Percentiles rank a stretch among this genome's conserved stretches.
These are phyloP conservation scores for Chymomyza costata DNA, from an alignment of 1,140 invertebrate genomes.

Conservation along the genomic window DNA sequence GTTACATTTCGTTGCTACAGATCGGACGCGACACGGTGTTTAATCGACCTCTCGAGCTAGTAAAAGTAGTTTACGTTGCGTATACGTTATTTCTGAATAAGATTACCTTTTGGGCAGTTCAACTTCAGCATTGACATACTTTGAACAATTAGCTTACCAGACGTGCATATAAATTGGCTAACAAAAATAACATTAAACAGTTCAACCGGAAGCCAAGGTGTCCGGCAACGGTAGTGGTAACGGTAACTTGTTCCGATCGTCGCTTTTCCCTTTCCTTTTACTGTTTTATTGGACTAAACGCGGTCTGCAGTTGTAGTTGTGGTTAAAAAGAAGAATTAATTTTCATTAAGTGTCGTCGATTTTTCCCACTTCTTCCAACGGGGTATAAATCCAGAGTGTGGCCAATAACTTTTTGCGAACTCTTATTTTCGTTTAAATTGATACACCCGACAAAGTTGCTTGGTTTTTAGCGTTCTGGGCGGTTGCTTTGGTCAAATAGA, in stretches of 20 bases:
- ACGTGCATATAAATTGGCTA: too few species aligned
- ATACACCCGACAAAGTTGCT: background rate
- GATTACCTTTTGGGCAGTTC: background rate
- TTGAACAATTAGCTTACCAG: background rate
- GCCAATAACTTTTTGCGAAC: too few species aligned
- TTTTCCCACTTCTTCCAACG: background rate
- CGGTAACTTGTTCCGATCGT: constrained; percentile 76
- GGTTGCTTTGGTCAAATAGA: constrained; percentile 6
- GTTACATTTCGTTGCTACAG: constrained; percentile 75
- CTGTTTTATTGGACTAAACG: constrained; percentile 22
- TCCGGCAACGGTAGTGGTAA: constrained; percentile 76
- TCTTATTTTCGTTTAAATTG: background rate
- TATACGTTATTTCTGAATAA: constrained; percentile 37
- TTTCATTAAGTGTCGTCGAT: constrained; percentile 39
- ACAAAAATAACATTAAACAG: constrained; percentile 62
- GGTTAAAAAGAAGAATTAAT: too few species aligned
- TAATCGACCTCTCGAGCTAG: too few species aligned
- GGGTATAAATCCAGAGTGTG: constrained; percentile 16
- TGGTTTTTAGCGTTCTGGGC: constrained; percentile 32
- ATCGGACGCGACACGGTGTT: constrained; percentile 75
- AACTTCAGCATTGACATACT: background rate
- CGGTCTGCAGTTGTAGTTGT: too few species aligned
- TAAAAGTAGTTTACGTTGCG: constrained; percentile 40
- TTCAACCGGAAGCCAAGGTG: constrained; percentile 75
- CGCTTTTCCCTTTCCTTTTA: constrained; percentile 75